Conservation (phyloP, 2,113 vertebrate species). For the Urocynchramus pylzowi region DNA sequence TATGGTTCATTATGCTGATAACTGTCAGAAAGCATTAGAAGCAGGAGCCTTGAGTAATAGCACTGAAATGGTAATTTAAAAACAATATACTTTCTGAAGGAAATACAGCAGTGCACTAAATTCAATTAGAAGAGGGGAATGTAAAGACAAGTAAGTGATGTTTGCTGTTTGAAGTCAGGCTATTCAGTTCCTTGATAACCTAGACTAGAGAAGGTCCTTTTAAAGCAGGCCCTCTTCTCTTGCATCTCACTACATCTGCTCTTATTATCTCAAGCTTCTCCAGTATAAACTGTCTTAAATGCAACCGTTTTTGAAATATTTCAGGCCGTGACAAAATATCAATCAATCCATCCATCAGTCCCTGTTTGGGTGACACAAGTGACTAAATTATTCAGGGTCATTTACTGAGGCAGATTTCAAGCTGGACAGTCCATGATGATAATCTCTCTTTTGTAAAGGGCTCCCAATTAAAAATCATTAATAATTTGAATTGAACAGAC, state of each 20-base stretch:
- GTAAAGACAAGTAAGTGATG: slow-evolving; percentile 65
- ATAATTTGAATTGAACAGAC: slow-evolving; percentile 51
- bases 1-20: slow-evolving; percentile 82
- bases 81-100: slow-evolving; percentile 80
- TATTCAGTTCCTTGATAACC: slow-evolving; percentile 52
- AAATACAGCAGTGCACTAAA: slow-evolving; percentile 71
- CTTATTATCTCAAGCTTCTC: slow-evolving; percentile 44
- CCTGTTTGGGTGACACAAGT: slow-evolving; percentile 51
- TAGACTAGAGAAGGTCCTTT: slow-evolving; percentile 37
- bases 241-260: slow-evolving; percentile 36
- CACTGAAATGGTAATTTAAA: slow-evolving; percentile 80
- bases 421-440: slow-evolving; percentile 16
- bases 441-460: slow-evolving; percentile 38
- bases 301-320: slow-evolving; percentile 34
- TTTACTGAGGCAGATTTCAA: slow-evolving; percentile 56
- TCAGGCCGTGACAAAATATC: slow-evolving; percentile 30
- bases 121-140: slow-evolving; percentile 75
- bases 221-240: slow-evolving; percentile 26
- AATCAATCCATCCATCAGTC: slow-evolving; percentile 50
- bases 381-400: slow-evolving; percentile 60
- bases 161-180: slow-evolving; percentile 36
- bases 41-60: slow-evolving; percentile 75
- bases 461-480: slow-evolving; percentile 48
- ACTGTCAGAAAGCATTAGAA: slow-evolving; percentile 81
- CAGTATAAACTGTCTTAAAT: slow-evolving; percentile 31